phyloP scores from a whole-genome alignment of 2,797 vertebrate species.

The Arremon aurantiirostris region DNA sequence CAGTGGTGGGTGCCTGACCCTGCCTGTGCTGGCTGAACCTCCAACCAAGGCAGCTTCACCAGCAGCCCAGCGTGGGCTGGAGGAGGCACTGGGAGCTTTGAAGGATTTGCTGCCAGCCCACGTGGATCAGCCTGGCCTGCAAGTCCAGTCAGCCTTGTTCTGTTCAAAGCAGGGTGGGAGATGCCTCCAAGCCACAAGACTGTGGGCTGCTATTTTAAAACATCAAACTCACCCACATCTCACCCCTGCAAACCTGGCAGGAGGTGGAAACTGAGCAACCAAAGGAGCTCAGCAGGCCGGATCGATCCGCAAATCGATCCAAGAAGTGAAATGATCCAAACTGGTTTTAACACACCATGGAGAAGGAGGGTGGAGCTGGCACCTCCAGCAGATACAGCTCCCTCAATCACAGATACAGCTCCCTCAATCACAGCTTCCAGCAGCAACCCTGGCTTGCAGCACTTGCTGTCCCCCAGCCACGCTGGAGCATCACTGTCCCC shows the following conservation, averaged over 20 bases:
- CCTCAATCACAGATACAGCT: background rate
- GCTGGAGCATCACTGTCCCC: background rate
- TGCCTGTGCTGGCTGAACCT: background rate
- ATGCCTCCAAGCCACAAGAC: background rate
- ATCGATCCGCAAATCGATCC: background rate
- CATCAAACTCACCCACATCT: background rate
- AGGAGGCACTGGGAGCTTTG: background rate
- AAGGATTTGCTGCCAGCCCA: background rate
- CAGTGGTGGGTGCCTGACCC: background rate
- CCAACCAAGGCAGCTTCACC: background rate
- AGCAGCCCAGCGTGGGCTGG: background rate
- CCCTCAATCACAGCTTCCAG: background rate
- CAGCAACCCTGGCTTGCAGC: rapidly evolving
- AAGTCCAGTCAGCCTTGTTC: background rate
- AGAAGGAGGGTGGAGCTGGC: background rate
- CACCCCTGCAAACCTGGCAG: background rate
- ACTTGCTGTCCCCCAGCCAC: background rate
- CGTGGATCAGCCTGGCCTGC: rapidly evolving
- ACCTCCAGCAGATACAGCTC: background rate
- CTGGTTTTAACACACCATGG: background rate
- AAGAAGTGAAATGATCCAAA: background rate
- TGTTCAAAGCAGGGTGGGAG: background rate
- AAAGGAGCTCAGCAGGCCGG: background rate
- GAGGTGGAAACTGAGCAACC: background rate
- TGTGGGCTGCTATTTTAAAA: background rate